A percentile compares a stretch with the other conserved stretches of the same genome.
phyloP scores from a whole-genome alignment of 1,140 invertebrate species.

The Trichoplusia ni region DNA sequence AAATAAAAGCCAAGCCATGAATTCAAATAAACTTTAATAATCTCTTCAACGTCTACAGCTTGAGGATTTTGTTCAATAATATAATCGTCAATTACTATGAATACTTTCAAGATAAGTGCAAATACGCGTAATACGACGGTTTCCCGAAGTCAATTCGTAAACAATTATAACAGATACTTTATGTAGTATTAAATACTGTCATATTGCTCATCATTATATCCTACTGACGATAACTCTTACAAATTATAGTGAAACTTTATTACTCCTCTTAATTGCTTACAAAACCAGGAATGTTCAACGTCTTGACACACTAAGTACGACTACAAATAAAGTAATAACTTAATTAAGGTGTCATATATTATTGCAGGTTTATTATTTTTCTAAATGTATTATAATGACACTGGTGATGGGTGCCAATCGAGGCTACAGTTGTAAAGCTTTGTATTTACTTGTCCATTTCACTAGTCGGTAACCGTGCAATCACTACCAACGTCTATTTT shows the following conservation, averaged over 20 bases:
- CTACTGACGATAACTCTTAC: conserved; percentile 28
- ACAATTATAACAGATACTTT: conserved; percentile 21
- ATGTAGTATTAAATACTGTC: conserved; percentile 53
- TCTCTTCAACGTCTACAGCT: conserved; percentile 68
- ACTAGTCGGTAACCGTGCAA: too few species aligned
- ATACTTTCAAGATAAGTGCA: conserved; percentile 41
- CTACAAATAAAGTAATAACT: conserved; percentile 4
- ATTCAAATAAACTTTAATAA: conserved; percentile 77
- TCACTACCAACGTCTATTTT: too few species aligned
- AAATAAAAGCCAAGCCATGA: conserved; percentile 54
- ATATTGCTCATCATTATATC: conserved; percentile 65
- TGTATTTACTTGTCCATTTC: too few species aligned
- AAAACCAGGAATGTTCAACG: conserved; percentile 18
- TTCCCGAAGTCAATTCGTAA: conserved; percentile 16
- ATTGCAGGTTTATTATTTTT: conserved; percentile 4
- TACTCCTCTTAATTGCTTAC: conserved; percentile 11
- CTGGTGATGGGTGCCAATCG: conserved; percentile 1
- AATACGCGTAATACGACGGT: conserved; percentile 23
- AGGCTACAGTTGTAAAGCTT: background rate
- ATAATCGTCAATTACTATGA: conserved; percentile 21
- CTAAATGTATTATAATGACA: background rate
- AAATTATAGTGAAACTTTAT: conserved; percentile 12
- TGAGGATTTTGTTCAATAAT: conserved; percentile 49
- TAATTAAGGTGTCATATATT: conserved; percentile 11
- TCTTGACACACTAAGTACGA: conserved; percentile 3